These are phyloP conservation scores for Dicycla oo DNA, from an alignment of 2,888 invertebrate genomes.

Conservation along the genomic window DNA sequence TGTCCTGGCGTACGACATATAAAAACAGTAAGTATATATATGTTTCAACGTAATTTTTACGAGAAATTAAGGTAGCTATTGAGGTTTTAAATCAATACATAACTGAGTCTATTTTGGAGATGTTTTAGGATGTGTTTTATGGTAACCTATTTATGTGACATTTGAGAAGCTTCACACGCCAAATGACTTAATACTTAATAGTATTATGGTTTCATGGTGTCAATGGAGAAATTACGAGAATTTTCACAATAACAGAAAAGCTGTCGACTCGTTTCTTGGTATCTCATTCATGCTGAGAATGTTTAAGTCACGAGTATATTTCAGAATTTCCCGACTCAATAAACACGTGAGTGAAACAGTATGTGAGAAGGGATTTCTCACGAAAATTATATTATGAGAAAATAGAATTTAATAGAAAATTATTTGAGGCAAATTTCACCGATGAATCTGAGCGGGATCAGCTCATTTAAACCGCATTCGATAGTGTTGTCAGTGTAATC, in stretches of 20 bases:
- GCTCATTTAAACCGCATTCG: neutral
- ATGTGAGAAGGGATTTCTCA: too few relatives aligned
- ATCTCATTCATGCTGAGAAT: neutral
- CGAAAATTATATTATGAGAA: neutral
- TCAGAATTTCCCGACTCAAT: neutral
- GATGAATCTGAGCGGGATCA: neutral
- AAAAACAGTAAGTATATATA: neutral
- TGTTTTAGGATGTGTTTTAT: neutral
- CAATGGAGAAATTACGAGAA: slow-evolving; percentile 2
- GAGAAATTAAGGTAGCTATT: neutral
- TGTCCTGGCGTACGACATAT: slow-evolving; percentile 11
- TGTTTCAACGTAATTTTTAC: neutral
- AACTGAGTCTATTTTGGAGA: too few relatives aligned
- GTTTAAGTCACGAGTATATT: neutral
- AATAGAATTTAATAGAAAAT: neutral
- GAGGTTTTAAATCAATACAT: neutral
- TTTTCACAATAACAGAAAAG: neutral
- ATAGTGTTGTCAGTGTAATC: neutral
- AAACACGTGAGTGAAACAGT: neutral
- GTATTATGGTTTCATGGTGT: slow-evolving; percentile 4
- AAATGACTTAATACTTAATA: neutral
- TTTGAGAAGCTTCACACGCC: neutral
- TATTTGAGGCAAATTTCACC: neutral
- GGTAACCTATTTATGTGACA: neutral
- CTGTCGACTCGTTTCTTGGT: neutral